Base-by-base conservation (phyloP, 37 sponge, comb jelly and placozoan genomes). In the Theonella swinhoei region DNA sequence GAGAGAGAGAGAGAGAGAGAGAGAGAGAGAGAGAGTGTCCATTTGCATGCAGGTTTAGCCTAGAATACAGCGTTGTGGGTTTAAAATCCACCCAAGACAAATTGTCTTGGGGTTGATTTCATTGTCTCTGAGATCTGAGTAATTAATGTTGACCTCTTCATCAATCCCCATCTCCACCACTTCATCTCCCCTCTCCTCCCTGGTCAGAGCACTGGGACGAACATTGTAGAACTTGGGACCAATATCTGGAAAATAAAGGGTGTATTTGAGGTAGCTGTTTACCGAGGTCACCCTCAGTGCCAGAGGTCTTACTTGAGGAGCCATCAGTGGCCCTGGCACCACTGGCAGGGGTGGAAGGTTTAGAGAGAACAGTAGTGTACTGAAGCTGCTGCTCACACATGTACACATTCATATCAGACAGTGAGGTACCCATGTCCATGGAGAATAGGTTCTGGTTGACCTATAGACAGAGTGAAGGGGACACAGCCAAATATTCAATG, bases 181-280 rank as follows among this genome's bases (percentile, higher is more conserved):
- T 24, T 60, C n/a, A 37, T 83, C 83, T n/a, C 41, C 72, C 62
- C 19, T 62, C 39, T 30, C 25, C 36, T 64, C 68, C 17, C 25
- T 40, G 54, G 59, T 17, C 68, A 47, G 54, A 47, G 54, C 7
- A 14, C 54, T 47, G n/a, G 81, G 80, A 29, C 88, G 47, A 58
- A 92, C 74, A 60, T 84, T 84, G 58, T 81, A 92, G 85, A 92
- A 92, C 47, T 40, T 66, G 0, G 88, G 88, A 60, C 25, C 47
- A 11, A 75, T 31, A 3, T 30, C 4, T 23, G 19, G 67, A 4
- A 28, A 65, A 14, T 7, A 47, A 47, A 47, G 54, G 54, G 54
- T 17, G 54, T 47, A 47, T 47, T 47, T 47, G 54, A 60, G 17
- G 62, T 60, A 60, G 54, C 54, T 47, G 54, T 47, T 47, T 47